Evolutionary conservation across 2,797 vertebrate species (phyloP), one percentile per base, ranked within the genome.

Genomic region (Fistularia commersonii): DNA sequence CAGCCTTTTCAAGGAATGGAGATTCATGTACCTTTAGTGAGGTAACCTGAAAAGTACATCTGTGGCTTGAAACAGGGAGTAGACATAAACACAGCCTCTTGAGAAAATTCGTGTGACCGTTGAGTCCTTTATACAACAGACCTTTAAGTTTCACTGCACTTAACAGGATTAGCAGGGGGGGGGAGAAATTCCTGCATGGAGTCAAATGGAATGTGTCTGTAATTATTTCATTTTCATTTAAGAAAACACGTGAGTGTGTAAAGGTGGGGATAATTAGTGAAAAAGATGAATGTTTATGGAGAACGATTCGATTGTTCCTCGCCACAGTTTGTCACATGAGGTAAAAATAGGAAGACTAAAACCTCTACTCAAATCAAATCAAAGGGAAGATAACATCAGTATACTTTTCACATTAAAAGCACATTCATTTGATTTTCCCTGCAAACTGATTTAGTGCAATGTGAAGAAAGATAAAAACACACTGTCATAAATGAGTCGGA

Each of bases 161-260:
- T 55, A 61, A 66, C 48, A 51, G 80, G 86, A 83, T 85, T 87
- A 85, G 51, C 23, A 14, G 45, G 53, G 1, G 11, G 8, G 23
- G 23, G 23, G 23, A 4, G 23, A 63, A 55, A 73, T 74, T 82
- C 71, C 51, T 64, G 67, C 49, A 64, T 57, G 44, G 43, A 69
- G 61, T 69, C 62, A 44, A 58, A 57, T 9, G 62, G 54, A 73
- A 77, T 58, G 42, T 63, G 15, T 71, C 51, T 36, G 34, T 46
- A 64, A 68, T 49, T 0, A 62, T 64, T 68, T 58, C 50, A 55
- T n/a, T n/a, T n/a, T n/a, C 50, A 48, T 57, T 61, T 39, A 47
- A 58, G 35, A 36, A 45, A 52, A 40, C 35, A 35, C 63, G 57
- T 34, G 48, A 33, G 32, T 51, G 37, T 23, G 11, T n/a, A n/a